Evolutionary conservation across 2,888 invertebrate species (phyloP).

Genomic region (Brenthis ino): DNA sequence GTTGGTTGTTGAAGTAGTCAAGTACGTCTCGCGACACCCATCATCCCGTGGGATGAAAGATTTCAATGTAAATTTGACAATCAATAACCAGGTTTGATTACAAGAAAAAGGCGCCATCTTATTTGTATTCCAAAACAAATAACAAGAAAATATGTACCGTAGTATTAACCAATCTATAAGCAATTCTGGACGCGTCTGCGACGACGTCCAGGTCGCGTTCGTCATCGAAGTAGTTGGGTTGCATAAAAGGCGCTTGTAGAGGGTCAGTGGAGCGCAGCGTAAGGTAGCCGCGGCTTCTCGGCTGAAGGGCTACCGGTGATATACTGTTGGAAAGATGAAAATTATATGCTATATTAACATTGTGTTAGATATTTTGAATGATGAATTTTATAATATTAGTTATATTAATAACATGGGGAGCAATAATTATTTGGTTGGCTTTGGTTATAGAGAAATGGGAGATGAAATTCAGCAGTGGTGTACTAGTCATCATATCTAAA

Average conservation of each 20-base stretch:
- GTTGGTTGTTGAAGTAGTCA: no score
- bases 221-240: conserved; percentile 88
- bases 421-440: no score
- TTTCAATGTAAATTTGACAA: no score
- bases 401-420: no score
- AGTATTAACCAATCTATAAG: conserved; percentile 82
- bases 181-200: conserved; percentile 84
- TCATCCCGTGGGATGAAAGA: no score
- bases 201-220: conserved; percentile 85
- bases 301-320: conserved; percentile 84
- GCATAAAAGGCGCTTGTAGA: conserved; percentile 86
- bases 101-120: no score
- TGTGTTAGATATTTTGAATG: not conserved
- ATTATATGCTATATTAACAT: not conserved
- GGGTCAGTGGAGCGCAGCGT: conserved; percentile 86
- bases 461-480: no score
- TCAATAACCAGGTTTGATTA: no score
- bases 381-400: not conserved
- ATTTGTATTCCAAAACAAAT: no score
- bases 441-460: no score
- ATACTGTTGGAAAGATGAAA: conserved; percentile 58
- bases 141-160: conserved; percentile 56
- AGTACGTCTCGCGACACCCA: no score
- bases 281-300: conserved; percentile 85
- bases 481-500: no score